Evolutionary conservation across 1,140 invertebrate species (phyloP).

Genomic region (Zaprionus ghesquierei): DNA sequence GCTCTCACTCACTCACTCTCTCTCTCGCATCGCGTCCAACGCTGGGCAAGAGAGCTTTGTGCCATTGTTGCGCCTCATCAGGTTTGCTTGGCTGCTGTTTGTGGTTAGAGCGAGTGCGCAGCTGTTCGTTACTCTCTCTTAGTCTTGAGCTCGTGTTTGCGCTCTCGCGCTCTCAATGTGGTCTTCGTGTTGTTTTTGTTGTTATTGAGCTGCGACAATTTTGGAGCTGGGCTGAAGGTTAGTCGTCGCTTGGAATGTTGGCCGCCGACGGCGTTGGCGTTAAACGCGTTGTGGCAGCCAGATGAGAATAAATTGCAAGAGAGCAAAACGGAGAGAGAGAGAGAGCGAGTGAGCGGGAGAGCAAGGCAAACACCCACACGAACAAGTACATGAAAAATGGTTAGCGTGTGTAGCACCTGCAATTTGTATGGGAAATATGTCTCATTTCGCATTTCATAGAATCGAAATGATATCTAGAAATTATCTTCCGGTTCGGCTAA

Average conservation of each 20-base stretch:
- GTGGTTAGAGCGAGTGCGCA: background rate
- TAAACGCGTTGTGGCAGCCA: too few relatives aligned
- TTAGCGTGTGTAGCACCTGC: background rate
- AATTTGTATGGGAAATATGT: slow-evolving; percentile 17
- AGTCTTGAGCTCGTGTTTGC: slow-evolving; percentile 7
- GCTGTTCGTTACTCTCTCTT: background rate
- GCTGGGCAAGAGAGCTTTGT: slow-evolving; percentile 16
- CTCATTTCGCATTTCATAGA: slow-evolving; percentile 27
- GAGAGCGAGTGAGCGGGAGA: background rate
- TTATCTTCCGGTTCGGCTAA: slow-evolving; percentile 28
- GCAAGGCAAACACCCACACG: slow-evolving; percentile 6
- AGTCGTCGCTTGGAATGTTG: slow-evolving; percentile 43
- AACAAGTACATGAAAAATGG: background rate
- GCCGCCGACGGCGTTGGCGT: slow-evolving; percentile 36
- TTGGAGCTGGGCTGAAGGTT: slow-evolving; percentile 42
- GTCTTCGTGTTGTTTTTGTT: slow-evolving; percentile 2
- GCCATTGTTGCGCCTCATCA: slow-evolving; percentile 5
- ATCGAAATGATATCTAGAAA: slow-evolving; percentile 13
- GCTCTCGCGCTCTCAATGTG: background rate
- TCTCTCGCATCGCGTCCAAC: slow-evolving; percentile 18
- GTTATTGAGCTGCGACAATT: slow-evolving; percentile 34
- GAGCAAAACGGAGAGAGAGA: background rate
- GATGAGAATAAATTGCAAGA: background rate
- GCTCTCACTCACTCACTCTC: slow-evolving; percentile 5
- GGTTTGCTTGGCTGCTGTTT: background rate